Base-by-base conservation (phyloP, 2,888 invertebrate species). In the Lycophotia porphyrea region DNA sequence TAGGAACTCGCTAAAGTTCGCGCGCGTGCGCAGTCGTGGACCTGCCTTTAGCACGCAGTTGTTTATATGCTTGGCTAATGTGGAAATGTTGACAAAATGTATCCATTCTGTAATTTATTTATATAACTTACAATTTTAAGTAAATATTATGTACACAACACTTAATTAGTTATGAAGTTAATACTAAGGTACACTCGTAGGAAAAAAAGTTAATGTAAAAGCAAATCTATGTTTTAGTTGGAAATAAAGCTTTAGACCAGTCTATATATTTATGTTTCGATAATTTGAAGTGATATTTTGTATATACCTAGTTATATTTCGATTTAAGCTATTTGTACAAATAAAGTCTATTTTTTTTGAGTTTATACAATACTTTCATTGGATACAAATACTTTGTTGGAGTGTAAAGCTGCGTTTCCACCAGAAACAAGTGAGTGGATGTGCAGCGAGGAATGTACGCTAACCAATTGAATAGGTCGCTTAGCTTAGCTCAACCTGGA, bases 301-400 rank as follows among this genome's bases (percentile, higher is more conserved):
- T 84, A 76, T 34, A 85, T 76, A 85, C 27, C n/a, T 79, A 84
- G 39, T 47, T 67, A 24, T 77, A 77, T 64, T 34, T 80, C 5
- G 27, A 27, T 75, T 21, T 86, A 84, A 79, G 70, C 60, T 74
- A 81, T 88, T 86, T 92, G 91, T 91, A 91, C 87, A 91, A 92
- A 92, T 92, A 91, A 90, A 92, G 85, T 91, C 79, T 91, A 91
- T 85, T 78, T 79, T 82, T 87, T 79, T 82, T 87, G 83, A 80
- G 79, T 82, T 83, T 60, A 68, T 55, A 47, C 1, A 31, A 36
- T 27, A 34, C 31, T 76, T 72, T 31, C 0, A 1, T 71, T 39
- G 18, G 18, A 31, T 58, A 3, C 15, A 55, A 31, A 18, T 34
- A 21, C 7, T 47, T 9, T 65, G 15, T 18, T 55, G 55, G n/a